Evolutionary conservation across 37 sponge, comb jelly and placozoan genomes (phyloP), one percentile per base, ranked within the genome.

Genomic region (Spongilla lacustris): DNA sequence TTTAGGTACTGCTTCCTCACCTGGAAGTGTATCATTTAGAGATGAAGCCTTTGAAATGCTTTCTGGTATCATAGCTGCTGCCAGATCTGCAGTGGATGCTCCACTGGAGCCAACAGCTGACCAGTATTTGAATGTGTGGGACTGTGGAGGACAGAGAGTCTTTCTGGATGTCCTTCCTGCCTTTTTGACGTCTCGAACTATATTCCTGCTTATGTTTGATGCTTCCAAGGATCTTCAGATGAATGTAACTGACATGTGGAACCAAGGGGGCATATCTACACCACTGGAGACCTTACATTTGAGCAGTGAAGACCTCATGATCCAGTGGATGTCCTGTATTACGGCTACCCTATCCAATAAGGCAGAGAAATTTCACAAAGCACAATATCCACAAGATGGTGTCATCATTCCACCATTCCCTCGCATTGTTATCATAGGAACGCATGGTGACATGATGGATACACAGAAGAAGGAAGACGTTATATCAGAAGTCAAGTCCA

Each of bases 121-220:
- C 46, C 46, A 46, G 8, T 29, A 27, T 22, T 35, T 90, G 50
- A 68, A 81, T 74, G 49, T 86, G 25, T 91, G 91, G 91, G 91
- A 91, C 69, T 83, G 91, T 86, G 91, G 91, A 67, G 91, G 91
- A 31, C 91, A 86, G 27, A 74, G 66, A 21, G 74, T 83, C 31
- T 91, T 91, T 38, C 83, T 86, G 13, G 83, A 76, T 69, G 50
- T 86, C 31, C 67, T 86, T 38, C 87, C 91, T 48, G 80, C 84
- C 26, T 91, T 91, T 79, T 79, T 86, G 6, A 85, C 85, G 28
- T 69, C 85, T 22, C 73, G 81, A 4, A 84, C 90, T 12, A 74
- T 84, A 58, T 83, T 86, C 41, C 29, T 91, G 36, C 80, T 91
- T 28, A 32, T 86, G 34, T 91, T 87, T 78, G 79, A 91, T 83